A percentile compares a stretch with the other conserved stretches of the same genome.
Conservation (phyloP, 2,113 vertebrate species). For the Cyprinodon brontotheroides region DNA sequence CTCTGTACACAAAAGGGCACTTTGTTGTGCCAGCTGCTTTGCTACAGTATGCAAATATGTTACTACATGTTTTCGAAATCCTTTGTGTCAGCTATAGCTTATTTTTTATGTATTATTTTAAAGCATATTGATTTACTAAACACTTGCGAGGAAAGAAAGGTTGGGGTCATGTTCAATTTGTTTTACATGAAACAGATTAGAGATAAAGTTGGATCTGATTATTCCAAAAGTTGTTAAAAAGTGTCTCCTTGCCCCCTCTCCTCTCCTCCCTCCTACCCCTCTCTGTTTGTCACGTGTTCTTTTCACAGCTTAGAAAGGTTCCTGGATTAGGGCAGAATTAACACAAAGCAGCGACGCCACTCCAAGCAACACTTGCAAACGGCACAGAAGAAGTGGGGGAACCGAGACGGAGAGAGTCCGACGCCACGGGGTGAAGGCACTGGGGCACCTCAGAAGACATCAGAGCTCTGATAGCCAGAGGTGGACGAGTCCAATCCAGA, state of each 20-base stretch:
- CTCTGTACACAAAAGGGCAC: slow-evolving; percentile 73
- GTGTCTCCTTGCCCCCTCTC: slow-evolving; percentile 43
- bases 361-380: slow-evolving; percentile 69
- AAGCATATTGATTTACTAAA: background rate
- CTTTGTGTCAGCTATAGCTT: background rate
- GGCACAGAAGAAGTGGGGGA: slow-evolving; percentile 63
- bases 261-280: slow-evolving; percentile 37
- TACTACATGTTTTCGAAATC: slow-evolving; percentile 50
- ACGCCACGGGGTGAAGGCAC: slow-evolving; percentile 54
- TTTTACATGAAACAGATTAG: slow-evolving; percentile 9
- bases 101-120: background rate
- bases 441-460: slow-evolving; percentile 47
- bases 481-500: slow-evolving; percentile 45
- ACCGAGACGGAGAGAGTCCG: slow-evolving; percentile 40
- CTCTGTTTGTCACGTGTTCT: slow-evolving; percentile 79
- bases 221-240: slow-evolving; percentile 64
- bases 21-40: slow-evolving; percentile 74
- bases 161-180: background rate
- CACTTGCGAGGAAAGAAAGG: background rate
- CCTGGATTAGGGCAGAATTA: slow-evolving; percentile 83
- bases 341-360: slow-evolving; percentile 79
- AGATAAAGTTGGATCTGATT: slow-evolving; percentile 39
- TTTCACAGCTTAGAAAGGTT: slow-evolving; percentile 85
- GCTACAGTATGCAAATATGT: slow-evolving; percentile 71
- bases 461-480: slow-evolving; percentile 38